A percentile compares a stretch with the other conserved stretches of the same genome.
These are phyloP conservation scores for Amblyopsis hoosieri DNA, from an alignment of 2,797 vertebrate species.

Conservation along the genomic window DNA sequence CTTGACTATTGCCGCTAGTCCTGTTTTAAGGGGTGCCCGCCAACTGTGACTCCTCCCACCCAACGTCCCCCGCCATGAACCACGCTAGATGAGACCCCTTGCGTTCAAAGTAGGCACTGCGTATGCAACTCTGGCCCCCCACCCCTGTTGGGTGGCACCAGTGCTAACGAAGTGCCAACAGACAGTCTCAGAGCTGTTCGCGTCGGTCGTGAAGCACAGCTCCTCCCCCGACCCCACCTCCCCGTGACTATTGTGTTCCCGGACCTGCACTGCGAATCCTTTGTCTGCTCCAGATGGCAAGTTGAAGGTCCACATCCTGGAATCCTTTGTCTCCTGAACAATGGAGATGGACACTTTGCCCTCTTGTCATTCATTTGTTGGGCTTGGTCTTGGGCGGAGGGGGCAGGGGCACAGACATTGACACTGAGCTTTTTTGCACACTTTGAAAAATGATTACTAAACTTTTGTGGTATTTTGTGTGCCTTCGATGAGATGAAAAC, in stretches of 20 bases:
- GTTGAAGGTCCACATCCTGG: neutral
- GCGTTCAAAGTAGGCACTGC: neutral
- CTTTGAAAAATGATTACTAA: conserved; percentile 59
- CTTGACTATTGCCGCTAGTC: neutral
- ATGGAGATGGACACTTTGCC: conserved; percentile 4
- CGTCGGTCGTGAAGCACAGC: conserved; percentile 51
- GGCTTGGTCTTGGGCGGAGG: too few relatives aligned
- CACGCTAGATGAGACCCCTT: neutral
- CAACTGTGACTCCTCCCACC: conserved; percentile 8
- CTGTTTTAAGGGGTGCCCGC: neutral
- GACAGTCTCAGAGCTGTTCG: conserved; percentile 32
- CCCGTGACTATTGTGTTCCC: neutral
- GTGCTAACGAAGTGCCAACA: conserved; percentile 55
- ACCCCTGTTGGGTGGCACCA: conserved; percentile 27
- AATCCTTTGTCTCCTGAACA: conserved; percentile 13
- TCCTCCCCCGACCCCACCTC: conserved; percentile 1
- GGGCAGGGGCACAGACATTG: conserved; percentile 47
- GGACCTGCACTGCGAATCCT: conserved; percentile 27
- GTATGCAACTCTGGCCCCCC: conserved; percentile 20
- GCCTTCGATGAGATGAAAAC: conserved; percentile 65
- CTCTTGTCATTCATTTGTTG: conserved; percentile 1
- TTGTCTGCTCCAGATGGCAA: conserved; percentile 8
- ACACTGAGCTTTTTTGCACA: conserved; percentile 79
- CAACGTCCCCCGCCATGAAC: conserved; percentile 14
- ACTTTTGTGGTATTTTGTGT: conserved; percentile 72